Base-by-base conservation (phyloP, 2,888 invertebrate genomes). In the Erebia palarica region DNA sequence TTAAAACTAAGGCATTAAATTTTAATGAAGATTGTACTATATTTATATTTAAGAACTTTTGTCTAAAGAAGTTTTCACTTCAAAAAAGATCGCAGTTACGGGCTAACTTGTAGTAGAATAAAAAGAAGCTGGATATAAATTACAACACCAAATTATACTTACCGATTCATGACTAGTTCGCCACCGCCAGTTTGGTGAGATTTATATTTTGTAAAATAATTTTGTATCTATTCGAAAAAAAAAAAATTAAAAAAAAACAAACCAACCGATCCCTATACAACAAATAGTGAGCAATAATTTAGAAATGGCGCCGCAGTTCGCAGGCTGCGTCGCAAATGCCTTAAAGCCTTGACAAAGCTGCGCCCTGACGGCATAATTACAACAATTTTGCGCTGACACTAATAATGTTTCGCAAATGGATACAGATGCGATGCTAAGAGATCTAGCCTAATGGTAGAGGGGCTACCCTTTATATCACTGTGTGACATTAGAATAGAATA, bases 301-400 rank as follows among this genome's bases (percentile, higher is more conserved):
- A 57, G 70, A 70, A 73, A 68, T 69, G 57, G 61, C 68, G 61
- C 65, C 66, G 63, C 44, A 68, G 70, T 70, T 73, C 68, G 57
- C 72, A 60, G 72, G 51, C 73, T 70, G 73, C 65, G 55, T 42
- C 68, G 75, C 73, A 75, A 77, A 74, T 70, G 73, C 71, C 70
- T 68, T 75, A 49, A 77, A 79, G 79, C 76, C 69, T 60, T 68
- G 71, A 67, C 73, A 74, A 74, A 75, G 73, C 70, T 58, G 70
- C 67, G 74, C 75, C 75, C 70, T 75, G 67, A 74, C 73, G 70
- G 70, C 74, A 75, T 80, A 80, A 80, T 80, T 79, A 79, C 77
- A 75, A 73, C 77, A 77, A 77, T 78, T 78, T 73, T 67, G 70
- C 71, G 59, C 72, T 75, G 77, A 76, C 76, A 72, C 76, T 74